Base-by-base conservation (phyloP, 2,797 vertebrate species). In the Bufotes viridis region DNA sequence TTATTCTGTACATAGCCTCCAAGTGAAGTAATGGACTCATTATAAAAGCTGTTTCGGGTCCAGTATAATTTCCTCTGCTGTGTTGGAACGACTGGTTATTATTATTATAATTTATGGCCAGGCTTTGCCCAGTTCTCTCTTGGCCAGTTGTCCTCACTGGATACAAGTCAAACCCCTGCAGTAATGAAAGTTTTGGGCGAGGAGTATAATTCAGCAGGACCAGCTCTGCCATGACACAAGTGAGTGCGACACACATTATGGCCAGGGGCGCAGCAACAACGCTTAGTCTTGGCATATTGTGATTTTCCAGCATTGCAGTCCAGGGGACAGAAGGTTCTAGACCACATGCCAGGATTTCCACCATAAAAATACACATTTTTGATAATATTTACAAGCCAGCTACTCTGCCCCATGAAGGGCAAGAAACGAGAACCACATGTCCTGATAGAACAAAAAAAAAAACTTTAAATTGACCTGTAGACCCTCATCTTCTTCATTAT, bases 291-390 rank as follows among this genome's bases (percentile, higher is more conserved):
- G n/a, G 85, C 51, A 80, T 20, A 81, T 81, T 87, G 78, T 42
- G 76, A 87, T 58, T 87, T 72, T 70, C 78, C 78, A 81, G 26
- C 3, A 0, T 63, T 49, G 15, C 10, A 1, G 13, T 87, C 78
- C 85, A 87, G 57, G 29, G 85, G 5, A 87, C 85, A 17, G 29
- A 57, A 15, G 24, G 85, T 87, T 87, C 85, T 42, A 72, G 70
- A 8, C 22, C 1, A 29, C 3, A 12, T 51, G 85, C 85, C 78
- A 81, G 78, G 34, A 87, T 69, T 84, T 75, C 70, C 72, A 60
- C 57, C 70, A 78, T 78, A 63, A 65, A 85, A 63, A 78, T 51
- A 29, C 14, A 34, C 29, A 75, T 74, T 49, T 42, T 61, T 75
- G 63, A 72, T 83, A 42, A 75, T 84, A 74, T 74, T 58, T 29